These are phyloP conservation scores for Hippopotamus amphibius DNA, from an alignment of 2,113 vertebrate species.

Conservation along the genomic window DNA sequence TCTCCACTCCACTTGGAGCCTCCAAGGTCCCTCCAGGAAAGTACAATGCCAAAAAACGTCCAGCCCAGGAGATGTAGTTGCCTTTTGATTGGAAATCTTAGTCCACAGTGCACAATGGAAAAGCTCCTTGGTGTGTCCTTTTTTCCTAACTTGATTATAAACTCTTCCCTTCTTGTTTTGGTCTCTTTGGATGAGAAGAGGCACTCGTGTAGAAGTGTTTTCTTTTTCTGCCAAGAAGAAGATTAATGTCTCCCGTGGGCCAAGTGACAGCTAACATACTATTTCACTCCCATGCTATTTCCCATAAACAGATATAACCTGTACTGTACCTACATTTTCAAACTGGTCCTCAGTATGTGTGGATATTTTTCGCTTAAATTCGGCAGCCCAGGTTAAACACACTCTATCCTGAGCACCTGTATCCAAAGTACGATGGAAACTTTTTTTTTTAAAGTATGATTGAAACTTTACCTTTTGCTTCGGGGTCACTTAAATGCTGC, in stretches of 20 bases:
- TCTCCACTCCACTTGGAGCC: not conserved
- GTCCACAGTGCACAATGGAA: not conserved
- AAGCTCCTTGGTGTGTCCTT: not conserved
- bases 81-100: not conserved
- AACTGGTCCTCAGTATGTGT: not conserved
- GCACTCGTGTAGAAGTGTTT: not conserved
- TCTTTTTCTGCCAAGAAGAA: constrained; percentile 47
- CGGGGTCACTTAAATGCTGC: not conserved
- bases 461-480: not conserved
- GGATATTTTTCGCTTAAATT: not conserved
- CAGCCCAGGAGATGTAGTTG: not conserved
- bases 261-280: constrained; percentile 35
- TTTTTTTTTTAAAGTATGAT: not conserved
- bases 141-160: not conserved
- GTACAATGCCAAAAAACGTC: not conserved
- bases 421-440: not conserved
- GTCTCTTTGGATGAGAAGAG: not conserved
- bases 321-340: not conserved
- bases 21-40: not conserved
- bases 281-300: not conserved
- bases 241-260: constrained; percentile 38
- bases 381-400: not conserved
- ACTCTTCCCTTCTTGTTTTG: not conserved
- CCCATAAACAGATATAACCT: not conserved
- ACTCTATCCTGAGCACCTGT: not conserved